Evolutionary conservation across 2,113 vertebrate species (phyloP).

Genomic region (Laticauda colubrina): DNA sequence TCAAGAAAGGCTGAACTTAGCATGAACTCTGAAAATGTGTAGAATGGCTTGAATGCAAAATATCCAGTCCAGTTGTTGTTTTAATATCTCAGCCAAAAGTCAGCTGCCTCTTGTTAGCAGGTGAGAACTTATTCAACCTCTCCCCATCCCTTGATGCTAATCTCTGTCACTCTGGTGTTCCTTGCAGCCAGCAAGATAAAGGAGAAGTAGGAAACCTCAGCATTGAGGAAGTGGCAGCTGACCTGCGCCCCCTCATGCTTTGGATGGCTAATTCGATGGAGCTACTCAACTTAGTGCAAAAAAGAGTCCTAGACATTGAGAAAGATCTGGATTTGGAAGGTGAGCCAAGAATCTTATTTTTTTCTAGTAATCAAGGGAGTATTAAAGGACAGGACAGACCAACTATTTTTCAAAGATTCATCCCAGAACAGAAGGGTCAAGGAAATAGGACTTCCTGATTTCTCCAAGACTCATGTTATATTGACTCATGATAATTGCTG

Average conservation of each 20-base stretch:
- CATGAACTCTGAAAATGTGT: conserved; percentile 25
- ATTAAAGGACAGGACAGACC: neutral
- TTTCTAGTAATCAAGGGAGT: neutral
- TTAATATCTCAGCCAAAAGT: neutral
- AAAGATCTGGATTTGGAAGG: conserved; percentile 90
- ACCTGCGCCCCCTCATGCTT: conserved; percentile 86
- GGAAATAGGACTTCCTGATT: neutral
- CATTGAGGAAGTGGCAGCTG: conserved; percentile 80
- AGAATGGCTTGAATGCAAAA: conserved; percentile 25
- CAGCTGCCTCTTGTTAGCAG: neutral
- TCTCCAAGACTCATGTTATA: no score
- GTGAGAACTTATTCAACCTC: neutral
- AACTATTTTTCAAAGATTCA: neutral
- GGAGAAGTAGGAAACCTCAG: conserved; percentile 69
- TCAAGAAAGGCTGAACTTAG: conserved; percentile 18
- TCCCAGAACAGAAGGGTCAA: neutral
- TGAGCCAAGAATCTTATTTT: conserved; percentile 54
- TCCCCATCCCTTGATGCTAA: neutral
- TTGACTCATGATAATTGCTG: neutral
- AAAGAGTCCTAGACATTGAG: conserved; percentile 85
- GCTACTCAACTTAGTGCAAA: conserved; percentile 88
- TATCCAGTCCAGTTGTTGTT: conserved; percentile 13
- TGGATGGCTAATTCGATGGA: conserved; percentile 96
- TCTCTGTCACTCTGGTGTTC: neutral
- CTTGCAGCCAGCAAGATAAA: conserved; percentile 70